Conservation (phyloP, 2,113 vertebrate species). For the Alaudala cheleensis region DNA sequence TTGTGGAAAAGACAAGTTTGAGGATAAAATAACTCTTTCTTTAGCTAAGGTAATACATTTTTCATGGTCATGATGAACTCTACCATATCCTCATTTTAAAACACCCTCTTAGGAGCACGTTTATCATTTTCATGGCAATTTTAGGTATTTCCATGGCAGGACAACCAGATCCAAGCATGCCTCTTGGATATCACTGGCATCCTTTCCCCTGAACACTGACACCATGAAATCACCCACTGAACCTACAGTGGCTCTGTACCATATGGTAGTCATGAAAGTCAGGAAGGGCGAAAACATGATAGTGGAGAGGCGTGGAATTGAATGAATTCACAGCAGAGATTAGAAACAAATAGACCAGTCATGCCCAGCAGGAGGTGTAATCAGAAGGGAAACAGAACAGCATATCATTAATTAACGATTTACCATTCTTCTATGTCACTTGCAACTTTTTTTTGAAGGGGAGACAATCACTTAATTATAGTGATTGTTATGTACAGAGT, state of each 20-base stretch:
- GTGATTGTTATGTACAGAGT: slow-evolving; percentile 35
- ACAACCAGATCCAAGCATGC: neutral
- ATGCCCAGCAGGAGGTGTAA: slow-evolving; percentile 50
- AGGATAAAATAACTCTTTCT: neutral
- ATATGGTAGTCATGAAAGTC: slow-evolving; percentile 24
- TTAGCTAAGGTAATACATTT: slow-evolving; percentile 16
- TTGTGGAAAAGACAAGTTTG: neutral
- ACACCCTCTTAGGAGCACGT: neutral
- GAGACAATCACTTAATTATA: slow-evolving; percentile 64
- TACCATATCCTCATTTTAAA: slow-evolving; percentile 3
- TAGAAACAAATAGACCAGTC: slow-evolving; percentile 29
- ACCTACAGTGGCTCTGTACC: neutral
- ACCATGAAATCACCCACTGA: slow-evolving; percentile 9
- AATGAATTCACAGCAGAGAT: slow-evolving; percentile 31
- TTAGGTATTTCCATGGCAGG: slow-evolving; percentile 9
- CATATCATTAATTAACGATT: slow-evolving; percentile 58
- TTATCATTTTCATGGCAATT: slow-evolving; percentile 27
- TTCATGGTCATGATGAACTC: slow-evolving; percentile 6
- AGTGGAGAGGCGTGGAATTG: neutral
- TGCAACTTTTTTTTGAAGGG: slow-evolving; percentile 29
- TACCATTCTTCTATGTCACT: slow-evolving; percentile 33
- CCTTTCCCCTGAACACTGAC: neutral
- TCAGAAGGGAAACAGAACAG: slow-evolving; percentile 57
- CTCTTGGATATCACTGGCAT: neutral
- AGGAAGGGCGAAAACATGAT: slow-evolving; percentile 45